A percentile compares a stretch with the other conserved stretches of the same genome.
These are phyloP conservation scores for Clarias fuscus DNA, from an alignment of 2,797 vertebrate genomes.

Conservation along the genomic window DNA sequence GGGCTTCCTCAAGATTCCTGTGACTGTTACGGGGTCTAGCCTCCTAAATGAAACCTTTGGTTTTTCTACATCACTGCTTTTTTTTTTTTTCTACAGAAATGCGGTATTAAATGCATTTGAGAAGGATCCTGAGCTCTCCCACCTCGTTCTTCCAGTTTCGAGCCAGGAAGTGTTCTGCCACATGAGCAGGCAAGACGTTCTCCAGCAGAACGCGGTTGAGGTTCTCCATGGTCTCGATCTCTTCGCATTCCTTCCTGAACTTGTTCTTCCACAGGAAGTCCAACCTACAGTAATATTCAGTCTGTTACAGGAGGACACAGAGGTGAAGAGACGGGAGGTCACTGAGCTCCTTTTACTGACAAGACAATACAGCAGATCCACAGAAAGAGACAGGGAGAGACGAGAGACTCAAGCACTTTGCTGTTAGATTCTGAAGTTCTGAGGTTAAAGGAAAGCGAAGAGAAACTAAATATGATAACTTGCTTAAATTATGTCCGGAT, in stretches of 20 bases:
- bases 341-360: slow-evolving; percentile 63
- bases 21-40: background rate
- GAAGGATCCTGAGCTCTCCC: slow-evolving; percentile 38
- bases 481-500: background rate
- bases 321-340: slow-evolving; percentile 81
- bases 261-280: slow-evolving; percentile 99
- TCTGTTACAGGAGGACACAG: slow-evolving; percentile 89
- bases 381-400: background rate
- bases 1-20: background rate
- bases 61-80: background rate
- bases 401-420: background rate
- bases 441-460: too few species aligned
- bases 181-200: slow-evolving; percentile 93
- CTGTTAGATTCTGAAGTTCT: background rate
- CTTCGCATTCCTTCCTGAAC: slow-evolving; percentile 98
- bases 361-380: slow-evolving; percentile 54
- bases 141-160: slow-evolving; percentile 98
- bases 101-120: background rate
- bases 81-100: background rate
- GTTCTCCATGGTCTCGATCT: slow-evolving; percentile 99
- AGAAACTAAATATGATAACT: background rate
- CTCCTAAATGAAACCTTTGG: background rate
- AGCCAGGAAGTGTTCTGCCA: slow-evolving; percentile 95
- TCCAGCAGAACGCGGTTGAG: slow-evolving; percentile 94
- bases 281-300: slow-evolving; percentile 91